Conservation (phyloP, 2,888 invertebrate genomes). For the Drosophila trichaetosa region DNA sequence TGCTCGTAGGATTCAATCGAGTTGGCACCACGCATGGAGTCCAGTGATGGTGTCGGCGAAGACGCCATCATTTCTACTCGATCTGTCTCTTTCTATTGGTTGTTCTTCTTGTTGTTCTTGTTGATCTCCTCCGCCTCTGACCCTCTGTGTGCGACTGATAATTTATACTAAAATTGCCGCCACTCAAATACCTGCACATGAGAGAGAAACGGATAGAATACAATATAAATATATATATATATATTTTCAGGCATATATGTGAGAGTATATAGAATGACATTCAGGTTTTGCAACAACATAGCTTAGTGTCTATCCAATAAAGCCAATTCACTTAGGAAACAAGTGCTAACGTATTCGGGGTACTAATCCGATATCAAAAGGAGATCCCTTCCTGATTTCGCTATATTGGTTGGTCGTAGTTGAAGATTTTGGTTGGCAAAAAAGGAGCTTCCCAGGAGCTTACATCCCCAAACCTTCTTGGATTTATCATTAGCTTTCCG, state of each 20-base stretch:
- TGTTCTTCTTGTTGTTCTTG: slow-evolving; percentile 4
- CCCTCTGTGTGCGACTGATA: slow-evolving; percentile 4
- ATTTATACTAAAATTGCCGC: neutral
- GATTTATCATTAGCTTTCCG: neutral
- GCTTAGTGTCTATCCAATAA: neutral
- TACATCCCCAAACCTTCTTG: neutral
- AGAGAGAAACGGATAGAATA: neutral
- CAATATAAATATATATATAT: neutral
- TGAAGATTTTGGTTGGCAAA: too few relatives aligned
- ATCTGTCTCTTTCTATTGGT: slow-evolving; percentile 12
- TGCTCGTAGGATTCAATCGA: slow-evolving; percentile 95
- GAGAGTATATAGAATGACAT: neutral
- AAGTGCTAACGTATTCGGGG: neutral
- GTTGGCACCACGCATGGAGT: slow-evolving; percentile 94
- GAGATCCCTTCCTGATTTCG: too few relatives aligned
- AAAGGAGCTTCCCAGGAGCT: neutral
- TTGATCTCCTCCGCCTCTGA: neutral
- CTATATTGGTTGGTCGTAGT: too few relatives aligned
- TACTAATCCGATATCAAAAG: neutral
- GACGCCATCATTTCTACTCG: slow-evolving; percentile 91
- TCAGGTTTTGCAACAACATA: neutral
- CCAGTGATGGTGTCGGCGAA: slow-evolving; percentile 94
- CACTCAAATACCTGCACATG: slow-evolving; percentile 10
- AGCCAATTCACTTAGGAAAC: neutral
- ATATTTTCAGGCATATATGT: neutral